phyloP scores from a whole-genome alignment of 2,888 invertebrate genomes.

The Eumerus sabulonum region DNA sequence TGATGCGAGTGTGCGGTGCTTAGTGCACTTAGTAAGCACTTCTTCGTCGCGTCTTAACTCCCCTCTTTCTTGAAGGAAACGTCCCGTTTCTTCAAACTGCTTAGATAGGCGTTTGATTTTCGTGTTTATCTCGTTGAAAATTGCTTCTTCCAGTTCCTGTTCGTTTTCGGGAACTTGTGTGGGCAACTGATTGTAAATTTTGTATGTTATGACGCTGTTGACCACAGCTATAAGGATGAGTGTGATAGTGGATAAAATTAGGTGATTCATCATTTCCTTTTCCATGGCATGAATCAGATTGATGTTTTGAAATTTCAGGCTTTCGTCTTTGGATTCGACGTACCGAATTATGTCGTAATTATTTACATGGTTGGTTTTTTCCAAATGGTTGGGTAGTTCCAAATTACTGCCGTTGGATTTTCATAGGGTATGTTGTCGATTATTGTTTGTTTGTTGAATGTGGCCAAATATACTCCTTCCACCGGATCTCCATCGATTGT shows the following conservation, averaged over 20 bases:
- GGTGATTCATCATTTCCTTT: background rate
- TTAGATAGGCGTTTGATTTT: too few species aligned
- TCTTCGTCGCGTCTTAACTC: background rate
- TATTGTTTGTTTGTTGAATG: background rate
- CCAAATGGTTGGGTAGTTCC: background rate
- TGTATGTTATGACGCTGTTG: background rate
- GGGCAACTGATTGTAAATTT: background rate
- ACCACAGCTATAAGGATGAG: background rate
- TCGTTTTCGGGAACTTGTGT: background rate
- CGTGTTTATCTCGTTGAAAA: background rate
- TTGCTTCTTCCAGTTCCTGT: background rate
- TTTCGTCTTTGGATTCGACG: background rate
- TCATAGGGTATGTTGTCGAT: too few species aligned
- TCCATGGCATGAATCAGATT: background rate
- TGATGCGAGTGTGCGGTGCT: too few species aligned
- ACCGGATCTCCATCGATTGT: too few species aligned
- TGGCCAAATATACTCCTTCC: too few species aligned
- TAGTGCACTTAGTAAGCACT: too few species aligned
- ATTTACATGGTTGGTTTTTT: background rate
- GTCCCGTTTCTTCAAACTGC: background rate
- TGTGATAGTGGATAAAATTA: background rate
- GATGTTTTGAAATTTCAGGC: background rate
- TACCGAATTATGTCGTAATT: background rate
- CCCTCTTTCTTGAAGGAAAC: background rate
- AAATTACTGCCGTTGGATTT: background rate